Conservation (phyloP, 2,113 vertebrate species). For the Leptosomus discolor region DNA sequence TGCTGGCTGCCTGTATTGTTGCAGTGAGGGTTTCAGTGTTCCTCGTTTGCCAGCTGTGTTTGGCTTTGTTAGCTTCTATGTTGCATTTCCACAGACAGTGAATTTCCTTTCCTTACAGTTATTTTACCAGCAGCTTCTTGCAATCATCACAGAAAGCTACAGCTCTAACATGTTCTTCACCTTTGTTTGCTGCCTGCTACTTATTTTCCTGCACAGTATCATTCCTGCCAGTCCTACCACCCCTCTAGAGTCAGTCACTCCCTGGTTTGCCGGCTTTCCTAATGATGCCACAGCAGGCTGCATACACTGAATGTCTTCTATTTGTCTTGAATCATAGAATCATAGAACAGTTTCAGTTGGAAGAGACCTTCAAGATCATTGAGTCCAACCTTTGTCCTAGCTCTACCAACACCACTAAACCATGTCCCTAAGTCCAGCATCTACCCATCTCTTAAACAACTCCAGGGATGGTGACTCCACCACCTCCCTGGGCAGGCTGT, state of each 20-base stretch:
- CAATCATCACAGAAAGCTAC: not conserved
- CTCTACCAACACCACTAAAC: no score
- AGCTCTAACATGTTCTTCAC: not conserved
- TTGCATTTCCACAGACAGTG: not conserved
- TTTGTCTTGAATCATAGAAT: not conserved
- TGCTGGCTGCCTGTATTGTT: no score
- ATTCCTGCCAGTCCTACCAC: not conserved
- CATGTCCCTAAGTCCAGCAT: no score
- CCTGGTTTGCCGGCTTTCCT: not conserved
- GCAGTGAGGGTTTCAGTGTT: not conserved
- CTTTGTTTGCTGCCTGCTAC: not conserved
- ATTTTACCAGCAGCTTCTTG: not conserved
- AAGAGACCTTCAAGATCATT: no score
- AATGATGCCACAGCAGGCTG: not conserved
- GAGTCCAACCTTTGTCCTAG: no score
- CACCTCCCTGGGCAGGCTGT: no score
- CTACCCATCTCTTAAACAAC: no score
- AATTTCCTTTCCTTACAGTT: not conserved
- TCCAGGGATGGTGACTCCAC: no score
- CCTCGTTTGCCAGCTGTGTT: not conserved
- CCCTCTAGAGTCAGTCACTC: rapidly evolving
- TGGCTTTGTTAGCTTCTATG: not conserved
- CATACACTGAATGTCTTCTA: not conserved
- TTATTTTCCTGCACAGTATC: not conserved
- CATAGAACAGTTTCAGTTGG: no score